Base-by-base conservation (phyloP, 2,797 vertebrate genomes). In the Lepidocolaptes lacrymiger region DNA sequence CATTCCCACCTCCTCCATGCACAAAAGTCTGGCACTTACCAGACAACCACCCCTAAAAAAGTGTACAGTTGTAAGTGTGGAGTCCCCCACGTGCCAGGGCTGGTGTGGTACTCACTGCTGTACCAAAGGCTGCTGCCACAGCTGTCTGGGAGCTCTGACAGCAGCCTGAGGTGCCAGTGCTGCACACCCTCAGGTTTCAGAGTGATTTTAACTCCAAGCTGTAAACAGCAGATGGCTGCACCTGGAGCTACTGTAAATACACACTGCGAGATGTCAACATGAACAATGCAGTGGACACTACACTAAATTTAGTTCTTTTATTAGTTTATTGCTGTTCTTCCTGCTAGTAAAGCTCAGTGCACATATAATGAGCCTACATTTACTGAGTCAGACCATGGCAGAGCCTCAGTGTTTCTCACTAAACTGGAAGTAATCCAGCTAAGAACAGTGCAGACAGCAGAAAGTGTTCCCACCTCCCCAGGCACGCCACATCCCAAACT, bases 61-160 rank as follows among this genome's bases (percentile, higher is more conserved):
- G 6, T 0, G 1, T 24, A 11, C 3, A 3, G 4, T 21, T 80
- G 64, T 49, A 59, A 56, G 1, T 28, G 44, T 28, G 54, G 41
- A 61, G 68, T 28, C 52, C 54, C 67, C 34, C 32, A 14, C 46
- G 36, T 2, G 9, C 26, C 73, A 49, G 37, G 7, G 24, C 43
- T 58, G 69, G 32, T 28, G 76, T 54, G 55, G 69, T 10, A 6
- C 20, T 30, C 22, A 5, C 36, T 26, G 66, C 21, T 43, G 28
- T 9, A 21, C 39, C 37, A 24, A 61, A 54, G 37, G 19, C 26
- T 63, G 23, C 39, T 34, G 72, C 49, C 39, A 18, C 26, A 21
- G 85, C 41, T 32, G 36, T 22, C 12, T 77, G 5, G 26, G 68
- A 68, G 88, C 32, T 54, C 68, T 49, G 44, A n/a, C 22, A 78